Evolutionary conservation across 1,140 invertebrate species (phyloP).

Genomic region (Carcinoscorpius rotundicauda): DNA sequence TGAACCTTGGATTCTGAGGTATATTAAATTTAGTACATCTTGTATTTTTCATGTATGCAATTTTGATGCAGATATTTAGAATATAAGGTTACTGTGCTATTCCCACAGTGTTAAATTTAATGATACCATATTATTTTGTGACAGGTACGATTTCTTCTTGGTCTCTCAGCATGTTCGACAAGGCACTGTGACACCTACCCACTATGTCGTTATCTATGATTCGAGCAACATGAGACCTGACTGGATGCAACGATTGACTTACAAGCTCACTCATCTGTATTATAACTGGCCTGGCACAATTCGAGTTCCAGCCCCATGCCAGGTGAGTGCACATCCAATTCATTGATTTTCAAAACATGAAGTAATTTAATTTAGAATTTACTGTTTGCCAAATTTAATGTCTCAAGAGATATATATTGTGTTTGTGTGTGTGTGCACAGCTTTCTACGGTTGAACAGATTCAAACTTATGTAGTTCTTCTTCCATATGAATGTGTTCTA

Average conservation of each 20-base stretch:
- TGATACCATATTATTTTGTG: conserved; percentile 3
- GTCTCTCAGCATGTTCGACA: conserved; percentile 68
- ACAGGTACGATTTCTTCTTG: conserved; percentile 71
- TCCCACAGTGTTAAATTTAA: conserved; percentile 1
- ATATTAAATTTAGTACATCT: too few relatives aligned
- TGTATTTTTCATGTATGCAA: too few relatives aligned
- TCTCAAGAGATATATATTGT: not conserved
- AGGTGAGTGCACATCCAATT: conserved; percentile 33
- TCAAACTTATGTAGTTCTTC: conserved; percentile 5
- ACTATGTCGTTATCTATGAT: conserved; percentile 74
- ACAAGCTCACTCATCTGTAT: conserved; percentile 84
- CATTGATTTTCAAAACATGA: not conserved
- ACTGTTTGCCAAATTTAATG: not conserved
- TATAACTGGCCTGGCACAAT: conserved; percentile 93
- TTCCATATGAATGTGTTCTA: not conserved
- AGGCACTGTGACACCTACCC: conserved; percentile 76
- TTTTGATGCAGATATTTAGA: too few relatives aligned
- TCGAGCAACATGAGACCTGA: conserved; percentile 57
- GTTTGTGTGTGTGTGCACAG: not conserved
- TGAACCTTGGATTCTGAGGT: too few relatives aligned
- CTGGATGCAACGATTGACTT: conserved; percentile 68
- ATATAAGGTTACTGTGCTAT: not conserved
- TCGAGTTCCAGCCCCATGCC: conserved; percentile 78
- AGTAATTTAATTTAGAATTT: not conserved
- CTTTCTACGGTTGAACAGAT: conserved; percentile 2